Base-by-base conservation (phyloP, 2,888 invertebrate species). In the Acanthopleura granulata region DNA sequence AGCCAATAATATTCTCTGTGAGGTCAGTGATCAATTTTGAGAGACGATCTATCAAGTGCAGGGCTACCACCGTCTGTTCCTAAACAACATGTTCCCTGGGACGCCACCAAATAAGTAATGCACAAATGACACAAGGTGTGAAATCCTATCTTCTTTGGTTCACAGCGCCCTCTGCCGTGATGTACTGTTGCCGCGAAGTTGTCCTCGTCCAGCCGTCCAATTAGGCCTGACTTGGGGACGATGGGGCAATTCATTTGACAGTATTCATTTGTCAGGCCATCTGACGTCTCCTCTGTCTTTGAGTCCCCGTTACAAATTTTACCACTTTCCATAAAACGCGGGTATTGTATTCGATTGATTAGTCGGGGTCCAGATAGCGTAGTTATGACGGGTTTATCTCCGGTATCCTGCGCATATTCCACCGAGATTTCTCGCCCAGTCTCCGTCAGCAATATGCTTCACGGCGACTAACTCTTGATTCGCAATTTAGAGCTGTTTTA, bases 21-120 rank as follows among this genome's bases (percentile, higher is more conserved):
- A 66, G 66, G 27, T 66, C 66, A 66, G 16, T 66, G 66, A 27
- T 66, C 66, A 66, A 66, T 66, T 66, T 16, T 27, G 16, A 16
- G 27, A 27, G 25, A 66, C 14, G 16, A 27, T 66, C 66, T 66
- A 66, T 66, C 29, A 22, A 57, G 57, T 6, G n/a, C 40, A 40
- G 9, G 40, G 40, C 40, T 40, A 3, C 9, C 40, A 40, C 40
- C 40, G 40, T 40, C 40, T 40, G 40, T 40, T 40, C 40, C 40
- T 40, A 40, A 40, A 40, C 40, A 40, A 40, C 40, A 40, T 40
- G 40, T 40, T 40, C 40, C 9, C 40, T 40, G 4, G 4, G 40
- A 40, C 40, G 3, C 40, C 40, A 9, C 40, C 40, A 40, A 40
- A 40, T 40, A 40, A 40, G 40, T 40, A 40, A 40, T 40, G 40